These are phyloP conservation scores for Microctonus hyperodae DNA, from an alignment of 2,888 invertebrate genomes.

Conservation along the genomic window DNA sequence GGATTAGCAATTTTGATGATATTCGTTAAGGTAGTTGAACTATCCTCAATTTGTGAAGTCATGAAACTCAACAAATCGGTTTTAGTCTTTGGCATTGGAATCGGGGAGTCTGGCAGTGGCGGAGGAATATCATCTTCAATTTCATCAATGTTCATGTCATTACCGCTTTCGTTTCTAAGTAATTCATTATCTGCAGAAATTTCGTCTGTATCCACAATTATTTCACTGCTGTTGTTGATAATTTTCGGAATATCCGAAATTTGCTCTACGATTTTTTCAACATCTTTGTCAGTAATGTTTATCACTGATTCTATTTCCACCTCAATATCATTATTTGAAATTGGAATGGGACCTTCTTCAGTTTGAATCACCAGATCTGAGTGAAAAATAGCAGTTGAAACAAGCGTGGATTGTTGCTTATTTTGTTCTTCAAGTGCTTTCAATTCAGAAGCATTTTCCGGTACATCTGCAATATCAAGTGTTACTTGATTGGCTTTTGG, in stretches of 20 bases:
- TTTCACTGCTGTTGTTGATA: conserved; percentile 8
- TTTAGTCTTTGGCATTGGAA: conserved; percentile 44
- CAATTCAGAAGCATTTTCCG: neutral
- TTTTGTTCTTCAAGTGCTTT: neutral
- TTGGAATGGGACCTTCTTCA: conserved; percentile 50
- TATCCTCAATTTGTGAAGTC: conserved; percentile 40
- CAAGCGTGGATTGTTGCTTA: neutral
- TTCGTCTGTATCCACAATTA: conserved; percentile 15
- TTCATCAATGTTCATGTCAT: conserved; percentile 6
- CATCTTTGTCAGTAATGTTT: neutral
- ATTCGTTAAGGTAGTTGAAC: conserved; percentile 38
- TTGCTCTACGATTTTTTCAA: conserved; percentile 16
- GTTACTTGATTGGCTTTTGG: neutral
- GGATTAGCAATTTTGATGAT: conserved; percentile 33
- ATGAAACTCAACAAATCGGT: conserved; percentile 40
- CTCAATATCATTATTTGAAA: conserved; percentile 41
- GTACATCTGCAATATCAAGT: neutral
- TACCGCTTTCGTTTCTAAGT: neutral
- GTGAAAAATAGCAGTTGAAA: neutral
- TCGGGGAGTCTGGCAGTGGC: conserved; percentile 44
- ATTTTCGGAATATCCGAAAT: conserved; percentile 17
- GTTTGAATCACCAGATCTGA: conserved; percentile 42
- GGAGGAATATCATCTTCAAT: conserved; percentile 46
- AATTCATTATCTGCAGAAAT: neutral
- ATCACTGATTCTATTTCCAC: conserved; percentile 39